A percentile compares a stretch with the other conserved stretches of the same genome.
Evolutionary conservation across 1,140 invertebrate species (phyloP).

Genomic region (Octopus bimaculoides): DNA sequence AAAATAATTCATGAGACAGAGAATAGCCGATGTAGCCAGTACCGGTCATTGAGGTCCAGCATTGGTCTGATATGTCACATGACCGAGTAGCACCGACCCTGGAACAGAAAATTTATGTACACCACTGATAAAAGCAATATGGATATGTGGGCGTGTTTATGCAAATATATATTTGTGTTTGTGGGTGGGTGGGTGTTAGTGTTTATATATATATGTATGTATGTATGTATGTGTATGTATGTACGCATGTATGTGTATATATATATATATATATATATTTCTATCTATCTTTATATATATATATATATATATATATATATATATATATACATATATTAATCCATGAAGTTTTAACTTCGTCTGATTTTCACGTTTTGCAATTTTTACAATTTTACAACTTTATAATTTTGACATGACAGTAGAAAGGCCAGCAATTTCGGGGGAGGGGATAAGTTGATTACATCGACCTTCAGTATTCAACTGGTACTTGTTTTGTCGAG

Average conservation of each 20-base stretch:
- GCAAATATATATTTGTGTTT: not conserved
- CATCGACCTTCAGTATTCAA: no score
- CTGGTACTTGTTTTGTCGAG: no score
- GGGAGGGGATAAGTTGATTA: no score
- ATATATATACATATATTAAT: not conserved
- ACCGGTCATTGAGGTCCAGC: conserved; percentile 44
- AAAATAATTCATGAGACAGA: conserved; percentile 46
- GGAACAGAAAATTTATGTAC: conserved; percentile 19
- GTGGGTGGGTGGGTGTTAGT: not conserved
- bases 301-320: conserved; percentile 10
- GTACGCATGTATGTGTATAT: not conserved
- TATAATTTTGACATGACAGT: not conserved
- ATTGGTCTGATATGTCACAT: conserved; percentile 40
- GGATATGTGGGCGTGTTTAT: not conserved
- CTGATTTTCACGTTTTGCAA: not conserved
- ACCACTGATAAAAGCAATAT: not conserved
- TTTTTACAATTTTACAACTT: not conserved
- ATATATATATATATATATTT: not conserved
- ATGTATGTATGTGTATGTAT: not conserved
- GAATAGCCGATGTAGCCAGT: conserved; percentile 42
- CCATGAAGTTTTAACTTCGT: not conserved
- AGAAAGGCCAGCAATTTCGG: no score
- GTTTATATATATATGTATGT: not conserved
- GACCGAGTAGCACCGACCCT: conserved; percentile 18
- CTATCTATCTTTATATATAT: not conserved